Conservation (phyloP, 2,797 vertebrate genomes). For the Syndactyla subalaris region DNA sequence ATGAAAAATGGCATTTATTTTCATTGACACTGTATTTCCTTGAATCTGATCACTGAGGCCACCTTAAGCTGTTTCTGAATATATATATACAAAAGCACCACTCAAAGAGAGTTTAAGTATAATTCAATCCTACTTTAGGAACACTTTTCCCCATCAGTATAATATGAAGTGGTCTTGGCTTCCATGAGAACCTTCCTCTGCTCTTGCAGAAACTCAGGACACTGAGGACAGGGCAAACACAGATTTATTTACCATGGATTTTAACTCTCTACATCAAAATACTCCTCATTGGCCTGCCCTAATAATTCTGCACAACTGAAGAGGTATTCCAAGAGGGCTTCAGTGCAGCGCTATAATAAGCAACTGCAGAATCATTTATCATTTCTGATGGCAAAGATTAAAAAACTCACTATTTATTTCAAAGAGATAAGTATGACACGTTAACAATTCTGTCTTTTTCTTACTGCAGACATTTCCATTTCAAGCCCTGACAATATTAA, state of each 20-base stretch:
- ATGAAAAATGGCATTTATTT: background rate
- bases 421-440: slow-evolving; percentile 29
- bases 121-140: slow-evolving; percentile 32
- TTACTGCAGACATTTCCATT: slow-evolving; percentile 52
- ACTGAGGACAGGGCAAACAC: background rate
- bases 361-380: background rate
- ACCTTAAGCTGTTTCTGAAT: background rate
- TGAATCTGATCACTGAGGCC: background rate
- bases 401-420: slow-evolving; percentile 51
- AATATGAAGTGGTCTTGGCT: background rate
- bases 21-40: background rate
- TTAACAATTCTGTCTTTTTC: slow-evolving; percentile 46
- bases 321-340: background rate
- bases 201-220: background rate
- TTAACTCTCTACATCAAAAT: background rate
- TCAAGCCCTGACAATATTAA: slow-evolving; percentile 28
- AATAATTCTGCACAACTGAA: background rate
- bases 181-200: background rate
- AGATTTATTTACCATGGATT: background rate
- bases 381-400: slow-evolving; percentile 52
- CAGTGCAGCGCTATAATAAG: background rate
- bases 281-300: background rate
- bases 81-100: background rate
- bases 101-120: background rate
- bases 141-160: background rate